Conservation (phyloP, 1,140 invertebrate genomes). For the Mactra quadrangularis region DNA sequence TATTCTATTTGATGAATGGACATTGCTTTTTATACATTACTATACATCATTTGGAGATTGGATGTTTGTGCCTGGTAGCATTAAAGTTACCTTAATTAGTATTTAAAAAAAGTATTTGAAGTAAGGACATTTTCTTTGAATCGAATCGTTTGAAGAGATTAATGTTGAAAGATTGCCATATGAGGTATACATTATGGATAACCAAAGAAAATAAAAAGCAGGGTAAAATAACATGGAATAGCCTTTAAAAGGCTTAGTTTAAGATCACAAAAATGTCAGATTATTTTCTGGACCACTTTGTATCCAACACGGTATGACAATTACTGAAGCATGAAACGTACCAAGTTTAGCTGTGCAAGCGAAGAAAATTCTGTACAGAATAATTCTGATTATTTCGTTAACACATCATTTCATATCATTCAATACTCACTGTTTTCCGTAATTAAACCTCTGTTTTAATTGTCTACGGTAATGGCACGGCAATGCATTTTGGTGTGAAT, state of each 20-base stretch:
- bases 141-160: no score
- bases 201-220: constrained; percentile 13
- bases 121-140: no score
- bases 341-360: not conserved
- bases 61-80: no score
- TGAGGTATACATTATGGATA: no score
- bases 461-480: not conserved
- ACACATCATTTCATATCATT: constrained; percentile 2
- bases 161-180: no score
- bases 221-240: constrained; percentile 13
- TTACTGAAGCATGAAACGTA: not conserved
- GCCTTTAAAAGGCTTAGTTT: not conserved
- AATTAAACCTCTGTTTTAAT: not conserved
- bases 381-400: not conserved
- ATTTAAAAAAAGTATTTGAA: no score
- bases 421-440: not conserved
- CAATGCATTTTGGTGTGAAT: constrained; percentile 18
- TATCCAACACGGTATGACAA: not conserved
- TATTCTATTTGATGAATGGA: no score
- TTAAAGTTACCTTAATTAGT: no score
- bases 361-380: not conserved
- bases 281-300: constrained; percentile 1
- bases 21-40: no score
- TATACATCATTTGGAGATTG: no score
- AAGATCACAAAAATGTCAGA: constrained; percentile 11